These are phyloP conservation scores for Nycticryphes semicollaris DNA, from an alignment of 2,113 vertebrate species.

Conservation along the genomic window DNA sequence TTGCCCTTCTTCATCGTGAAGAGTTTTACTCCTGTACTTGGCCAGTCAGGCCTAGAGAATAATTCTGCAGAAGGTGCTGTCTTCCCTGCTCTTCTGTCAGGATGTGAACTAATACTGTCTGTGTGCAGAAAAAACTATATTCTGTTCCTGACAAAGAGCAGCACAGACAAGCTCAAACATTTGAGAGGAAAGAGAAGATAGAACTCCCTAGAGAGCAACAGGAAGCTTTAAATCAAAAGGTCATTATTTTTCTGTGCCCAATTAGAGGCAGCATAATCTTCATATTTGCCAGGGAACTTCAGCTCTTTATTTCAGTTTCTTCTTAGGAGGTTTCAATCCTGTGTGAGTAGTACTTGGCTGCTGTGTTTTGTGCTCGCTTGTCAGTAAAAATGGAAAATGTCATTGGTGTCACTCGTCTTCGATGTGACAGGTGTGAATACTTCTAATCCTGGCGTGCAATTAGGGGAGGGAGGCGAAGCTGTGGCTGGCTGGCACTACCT, in stretches of 20 bases:
- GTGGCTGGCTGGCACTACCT: background rate
- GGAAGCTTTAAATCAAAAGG: slow-evolving; percentile 56
- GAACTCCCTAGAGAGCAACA: background rate
- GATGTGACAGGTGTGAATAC: background rate
- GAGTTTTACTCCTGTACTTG: background rate
- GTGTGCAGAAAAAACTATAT: background rate
- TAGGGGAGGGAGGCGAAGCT: background rate
- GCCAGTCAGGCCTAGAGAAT: background rate
- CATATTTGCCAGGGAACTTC: background rate
- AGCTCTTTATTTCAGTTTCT: background rate
- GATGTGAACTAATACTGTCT: background rate
- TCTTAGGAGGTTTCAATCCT: background rate
- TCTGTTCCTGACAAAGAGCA: slow-evolving; percentile 27
- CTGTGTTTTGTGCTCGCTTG: background rate
- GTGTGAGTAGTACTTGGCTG: background rate
- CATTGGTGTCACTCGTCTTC: background rate
- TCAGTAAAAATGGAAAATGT: background rate
- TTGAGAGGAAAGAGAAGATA: background rate
- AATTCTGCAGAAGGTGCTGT: background rate
- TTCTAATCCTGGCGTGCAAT: rapidly evolving
- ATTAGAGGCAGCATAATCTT: background rate
- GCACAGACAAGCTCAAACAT: background rate
- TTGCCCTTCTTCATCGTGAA: background rate
- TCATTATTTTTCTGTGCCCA: slow-evolving; percentile 10
- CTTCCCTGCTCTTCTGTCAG: background rate